Evolutionary conservation across 1,140 invertebrate species (phyloP).

Genomic region (Tetranychus urticae): DNA sequence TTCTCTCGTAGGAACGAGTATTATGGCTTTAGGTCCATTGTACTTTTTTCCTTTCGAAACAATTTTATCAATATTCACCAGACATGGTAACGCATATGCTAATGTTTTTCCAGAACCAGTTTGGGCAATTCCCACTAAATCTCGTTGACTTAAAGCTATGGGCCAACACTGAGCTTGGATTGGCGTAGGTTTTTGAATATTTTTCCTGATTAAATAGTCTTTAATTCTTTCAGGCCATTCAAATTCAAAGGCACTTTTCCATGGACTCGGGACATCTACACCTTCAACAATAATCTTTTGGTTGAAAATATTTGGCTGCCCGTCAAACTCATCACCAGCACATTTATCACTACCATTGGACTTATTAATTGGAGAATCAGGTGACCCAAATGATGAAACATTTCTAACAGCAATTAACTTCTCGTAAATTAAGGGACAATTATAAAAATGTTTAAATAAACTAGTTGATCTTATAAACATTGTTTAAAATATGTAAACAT

Average conservation of each 20-base stretch:
- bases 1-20: conserved; percentile 91
- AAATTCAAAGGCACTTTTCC: neutral
- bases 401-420: too few relatives aligned
- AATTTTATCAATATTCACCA: conserved; percentile 32
- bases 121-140: conserved; percentile 78
- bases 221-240: conserved; percentile 4
- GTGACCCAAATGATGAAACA: too few relatives aligned
- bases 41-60: conserved; percentile 16
- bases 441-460: too few relatives aligned
- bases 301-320: neutral
- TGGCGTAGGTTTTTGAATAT: conserved; percentile 31
- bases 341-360: too few relatives aligned
- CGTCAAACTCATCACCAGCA: too few relatives aligned
- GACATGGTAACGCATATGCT: conserved; percentile 31
- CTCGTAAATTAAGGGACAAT: too few relatives aligned
- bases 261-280: neutral
- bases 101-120: conserved; percentile 73
- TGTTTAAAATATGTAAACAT: too few relatives aligned
- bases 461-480: too few relatives aligned
- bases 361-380: too few relatives aligned
- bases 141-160: conserved; percentile 66
- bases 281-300: neutral
- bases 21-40: conserved; percentile 18
- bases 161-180: conserved; percentile 77
- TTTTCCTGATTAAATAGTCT: conserved; percentile 8